A percentile compares a stretch with the other conserved stretches of the same genome.
Conservation (phyloP, 2,797 vertebrate species). For the Hydrophis major region DNA sequence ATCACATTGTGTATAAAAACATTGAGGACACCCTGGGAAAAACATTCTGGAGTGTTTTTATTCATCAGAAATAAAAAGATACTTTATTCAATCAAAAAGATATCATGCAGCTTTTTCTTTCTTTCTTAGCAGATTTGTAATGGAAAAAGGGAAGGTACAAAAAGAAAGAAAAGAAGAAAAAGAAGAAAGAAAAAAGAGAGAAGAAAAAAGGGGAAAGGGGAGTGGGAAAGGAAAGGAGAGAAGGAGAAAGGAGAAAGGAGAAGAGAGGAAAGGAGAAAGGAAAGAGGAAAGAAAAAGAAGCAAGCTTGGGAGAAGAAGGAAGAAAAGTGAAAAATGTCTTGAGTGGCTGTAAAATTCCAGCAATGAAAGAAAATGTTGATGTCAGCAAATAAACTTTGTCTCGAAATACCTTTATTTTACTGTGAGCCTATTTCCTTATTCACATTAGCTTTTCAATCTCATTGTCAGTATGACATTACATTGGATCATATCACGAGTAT, state of each 20-base stretch:
- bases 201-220: no score
- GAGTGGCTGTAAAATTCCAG: not conserved
- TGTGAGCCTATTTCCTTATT: not conserved
- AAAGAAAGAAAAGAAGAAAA: not conserved
- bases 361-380: not conserved
- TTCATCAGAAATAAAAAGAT: not conserved
- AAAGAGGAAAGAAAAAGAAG: rapidly evolving
- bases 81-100: not conserved
- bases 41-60: no score
- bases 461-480: not conserved
- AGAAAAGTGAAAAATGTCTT: not conserved
- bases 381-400: not conserved
- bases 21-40: no score
- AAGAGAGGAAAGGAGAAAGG: no score
- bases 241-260: no score
- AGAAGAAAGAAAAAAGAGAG: not conserved
- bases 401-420: not conserved
- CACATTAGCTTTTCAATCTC: not conserved
- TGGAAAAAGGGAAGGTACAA: not conserved
- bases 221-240: rapidly evolving
- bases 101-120: not conserved
- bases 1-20: not conserved
- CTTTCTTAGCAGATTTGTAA: not conserved
- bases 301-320: not conserved
- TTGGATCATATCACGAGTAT: not conserved